These are phyloP conservation scores for Miniopterus natalensis DNA, from an alignment of 2,113 vertebrate species.

Conservation along the genomic window DNA sequence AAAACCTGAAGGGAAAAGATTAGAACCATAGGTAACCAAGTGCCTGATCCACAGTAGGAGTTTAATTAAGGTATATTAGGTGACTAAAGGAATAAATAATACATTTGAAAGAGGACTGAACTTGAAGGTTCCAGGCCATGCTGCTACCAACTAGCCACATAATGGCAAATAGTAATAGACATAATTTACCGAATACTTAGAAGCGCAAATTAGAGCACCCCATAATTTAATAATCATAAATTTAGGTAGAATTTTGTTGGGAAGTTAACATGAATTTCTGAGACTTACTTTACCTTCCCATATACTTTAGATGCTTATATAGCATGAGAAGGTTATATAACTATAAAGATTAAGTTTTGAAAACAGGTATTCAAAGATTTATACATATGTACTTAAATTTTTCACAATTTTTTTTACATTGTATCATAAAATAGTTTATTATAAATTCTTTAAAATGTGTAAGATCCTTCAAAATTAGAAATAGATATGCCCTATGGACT, in stretches of 20 bases:
- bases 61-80: not conserved
- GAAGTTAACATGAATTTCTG: not conserved
- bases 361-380: not conserved
- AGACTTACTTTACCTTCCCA: not conserved
- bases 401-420: slow-evolving; percentile 25
- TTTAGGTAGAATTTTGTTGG: not conserved
- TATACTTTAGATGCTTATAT: not conserved
- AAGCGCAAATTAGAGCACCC: not conserved
- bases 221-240: not conserved
- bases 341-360: not conserved
- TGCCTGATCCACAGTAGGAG: not conserved
- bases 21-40: not conserved
- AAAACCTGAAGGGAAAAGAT: not conserved
- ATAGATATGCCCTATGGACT: not conserved
- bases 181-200: not conserved
- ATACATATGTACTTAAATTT: not conserved
- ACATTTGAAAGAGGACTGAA: not conserved
- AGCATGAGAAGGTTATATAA: not conserved
- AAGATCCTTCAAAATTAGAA: slow-evolving; percentile 18
- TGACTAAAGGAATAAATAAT: not conserved
- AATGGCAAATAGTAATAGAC: not conserved
- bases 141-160: not conserved
- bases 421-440: slow-evolving; percentile 26
- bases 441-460: slow-evolving; percentile 39
- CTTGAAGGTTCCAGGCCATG: not conserved